Percentiles rank a stretch among this genome's conserved stretches.
These are phyloP conservation scores for Eleginops maclovinus DNA, from an alignment of 2,113 vertebrate species.

Conservation along the genomic window DNA sequence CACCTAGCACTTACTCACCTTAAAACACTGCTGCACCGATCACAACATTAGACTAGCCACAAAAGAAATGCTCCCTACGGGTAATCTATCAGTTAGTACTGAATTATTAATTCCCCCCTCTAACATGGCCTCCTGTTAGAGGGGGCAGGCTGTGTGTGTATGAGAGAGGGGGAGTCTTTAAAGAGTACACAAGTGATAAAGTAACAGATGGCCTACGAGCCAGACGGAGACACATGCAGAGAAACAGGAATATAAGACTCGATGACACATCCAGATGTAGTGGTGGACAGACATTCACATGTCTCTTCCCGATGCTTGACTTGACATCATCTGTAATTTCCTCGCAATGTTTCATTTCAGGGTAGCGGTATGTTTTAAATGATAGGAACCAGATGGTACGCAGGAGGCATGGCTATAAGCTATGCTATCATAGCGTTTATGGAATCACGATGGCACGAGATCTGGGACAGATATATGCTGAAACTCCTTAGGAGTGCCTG, in stretches of 20 bases:
- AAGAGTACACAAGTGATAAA: constrained; percentile 37
- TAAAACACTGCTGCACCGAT: constrained; percentile 49
- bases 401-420: constrained; percentile 52
- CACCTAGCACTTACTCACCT: constrained; percentile 70
- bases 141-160: neutral
- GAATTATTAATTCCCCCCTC: constrained; percentile 70
- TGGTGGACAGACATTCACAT: constrained; percentile 15
- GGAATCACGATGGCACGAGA: constrained; percentile 45
- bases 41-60: constrained; percentile 41
- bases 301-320: constrained; percentile 55
- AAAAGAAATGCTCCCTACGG: constrained; percentile 43
- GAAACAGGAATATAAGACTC: constrained; percentile 26
- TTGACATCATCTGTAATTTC: constrained; percentile 74
- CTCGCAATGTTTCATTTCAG: constrained; percentile 62
- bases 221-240: constrained; percentile 28
- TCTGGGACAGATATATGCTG: constrained; percentile 52
- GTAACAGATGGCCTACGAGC: constrained; percentile 58
- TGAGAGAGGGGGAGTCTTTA: neutral
- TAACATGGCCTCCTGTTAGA: constrained; percentile 36
- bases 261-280: constrained; percentile 61
- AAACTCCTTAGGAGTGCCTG: constrained; percentile 12
- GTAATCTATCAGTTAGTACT: constrained; percentile 53
- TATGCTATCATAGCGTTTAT: constrained; percentile 60
- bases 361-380: constrained; percentile 53
- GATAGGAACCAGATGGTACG: constrained; percentile 75